phyloP scores from a whole-genome alignment of 1,140 invertebrate genomes.

The Heliothis subflexa region DNA sequence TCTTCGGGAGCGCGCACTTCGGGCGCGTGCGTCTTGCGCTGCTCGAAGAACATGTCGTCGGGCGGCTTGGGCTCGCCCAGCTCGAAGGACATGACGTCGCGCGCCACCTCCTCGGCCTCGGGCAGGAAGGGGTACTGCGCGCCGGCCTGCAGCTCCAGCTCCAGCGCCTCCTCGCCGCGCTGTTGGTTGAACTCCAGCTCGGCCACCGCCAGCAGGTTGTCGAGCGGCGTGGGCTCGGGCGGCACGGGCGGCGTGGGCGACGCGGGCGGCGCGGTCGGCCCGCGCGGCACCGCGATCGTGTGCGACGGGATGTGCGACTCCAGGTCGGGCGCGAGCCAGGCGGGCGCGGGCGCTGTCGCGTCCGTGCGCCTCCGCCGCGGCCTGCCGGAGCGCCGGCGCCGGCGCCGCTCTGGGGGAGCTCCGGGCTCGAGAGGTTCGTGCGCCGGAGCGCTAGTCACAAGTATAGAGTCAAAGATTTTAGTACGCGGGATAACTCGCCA shows the following conservation, averaged over 20 bases:
- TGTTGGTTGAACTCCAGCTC: slow-evolving; percentile 87
- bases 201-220: slow-evolving; percentile 87
- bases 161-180: slow-evolving; percentile 78
- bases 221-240: slow-evolving; percentile 78
- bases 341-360: slow-evolving; percentile 53
- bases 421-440: slow-evolving; percentile 41
- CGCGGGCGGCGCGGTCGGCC: slow-evolving; percentile 69
- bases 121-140: slow-evolving; percentile 74
- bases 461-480: slow-evolving; percentile 88
- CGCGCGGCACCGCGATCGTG: slow-evolving; percentile 85
- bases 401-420: slow-evolving; percentile 48
- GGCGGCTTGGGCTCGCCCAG: slow-evolving; percentile 72
- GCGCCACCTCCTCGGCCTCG: slow-evolving; percentile 71
- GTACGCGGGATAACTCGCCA: slow-evolving; percentile 94
- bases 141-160: slow-evolving; percentile 84
- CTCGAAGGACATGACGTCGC: slow-evolving; percentile 82
- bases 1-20: slow-evolving; percentile 68
- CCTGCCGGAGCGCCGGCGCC: slow-evolving; percentile 55
- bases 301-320: slow-evolving; percentile 87
- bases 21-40: slow-evolving; percentile 66
- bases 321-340: slow-evolving; percentile 83
- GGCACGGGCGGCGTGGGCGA: slow-evolving; percentile 54
- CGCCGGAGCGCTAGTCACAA: slow-evolving; percentile 80
- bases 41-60: slow-evolving; percentile 77
- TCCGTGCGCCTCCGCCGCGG: slow-evolving; percentile 53